phyloP scores from a whole-genome alignment of 2,113 vertebrate species.

The Zosterops japonicus region DNA sequence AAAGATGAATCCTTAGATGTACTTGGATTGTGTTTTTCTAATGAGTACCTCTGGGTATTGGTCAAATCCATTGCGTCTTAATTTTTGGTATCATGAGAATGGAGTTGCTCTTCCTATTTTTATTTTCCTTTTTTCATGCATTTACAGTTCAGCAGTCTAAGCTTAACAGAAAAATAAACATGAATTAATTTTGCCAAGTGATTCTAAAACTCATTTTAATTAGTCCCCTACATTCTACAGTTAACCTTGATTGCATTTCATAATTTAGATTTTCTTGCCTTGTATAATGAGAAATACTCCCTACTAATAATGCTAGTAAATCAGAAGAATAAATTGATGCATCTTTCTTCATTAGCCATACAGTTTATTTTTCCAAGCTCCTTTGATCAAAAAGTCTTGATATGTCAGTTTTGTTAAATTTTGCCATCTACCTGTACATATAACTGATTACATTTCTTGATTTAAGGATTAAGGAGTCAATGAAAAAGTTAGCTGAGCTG shows the following conservation, averaged over 20 bases:
- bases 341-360: not conserved
- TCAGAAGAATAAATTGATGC: slow-evolving; percentile 6
- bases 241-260: slow-evolving; percentile 38
- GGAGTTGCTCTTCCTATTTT: slow-evolving; percentile 21
- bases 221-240: slow-evolving; percentile 18
- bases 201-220: slow-evolving; percentile 51
- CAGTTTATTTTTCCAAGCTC: not conserved
- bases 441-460: slow-evolving; percentile 46
- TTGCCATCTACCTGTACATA: not conserved
- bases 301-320: slow-evolving; percentile 16
- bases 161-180: slow-evolving; percentile 33
- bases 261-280: slow-evolving; percentile 27
- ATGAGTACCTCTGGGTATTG: slow-evolving; percentile 15
- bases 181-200: slow-evolving; percentile 45
- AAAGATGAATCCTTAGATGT: not conserved
- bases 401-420: slow-evolving; percentile 34
- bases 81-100: slow-evolving; percentile 19
- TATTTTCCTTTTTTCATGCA: slow-evolving; percentile 34
- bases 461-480: slow-evolving; percentile 51
- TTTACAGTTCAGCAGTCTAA: slow-evolving; percentile 40
- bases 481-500: slow-evolving; percentile 3
- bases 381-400: slow-evolving; percentile 13
- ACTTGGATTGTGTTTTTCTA: slow-evolving; percentile 42
- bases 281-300: slow-evolving; percentile 18
- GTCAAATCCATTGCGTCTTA: not conserved